Evolutionary conservation across 2,888 invertebrate species (phyloP).

Genomic region (Hartigia nigra): DNA sequence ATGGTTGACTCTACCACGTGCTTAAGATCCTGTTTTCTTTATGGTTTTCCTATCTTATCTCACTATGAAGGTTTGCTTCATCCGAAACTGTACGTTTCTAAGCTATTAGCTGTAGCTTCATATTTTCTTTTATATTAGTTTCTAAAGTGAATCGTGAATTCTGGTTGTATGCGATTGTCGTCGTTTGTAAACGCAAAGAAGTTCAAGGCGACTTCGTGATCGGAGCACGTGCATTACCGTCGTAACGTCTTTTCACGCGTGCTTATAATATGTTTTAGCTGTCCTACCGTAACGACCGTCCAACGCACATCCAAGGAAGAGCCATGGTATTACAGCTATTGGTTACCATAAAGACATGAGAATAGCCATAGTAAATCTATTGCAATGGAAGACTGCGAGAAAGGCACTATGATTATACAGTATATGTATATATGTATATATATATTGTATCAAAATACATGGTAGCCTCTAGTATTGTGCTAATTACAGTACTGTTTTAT

Average conservation of each 20-base stretch:
- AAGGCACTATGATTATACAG: neutral
- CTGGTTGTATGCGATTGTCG: neutral
- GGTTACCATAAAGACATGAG: neutral
- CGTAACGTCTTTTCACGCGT: constrained; percentile 7
- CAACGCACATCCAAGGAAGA: constrained; percentile 4
- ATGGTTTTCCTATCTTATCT: neutral
- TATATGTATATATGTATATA: neutral
- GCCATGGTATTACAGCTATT: neutral
- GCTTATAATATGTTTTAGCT: neutral
- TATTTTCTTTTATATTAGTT: neutral
- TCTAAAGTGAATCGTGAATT: neutral
- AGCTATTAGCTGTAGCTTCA: neutral
- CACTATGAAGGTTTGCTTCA: neutral
- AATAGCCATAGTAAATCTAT: neutral
- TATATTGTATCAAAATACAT: neutral
- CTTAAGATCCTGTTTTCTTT: neutral
- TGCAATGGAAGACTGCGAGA: neutral
- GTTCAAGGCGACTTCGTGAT: constrained; percentile 57
- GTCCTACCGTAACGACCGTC: constrained; percentile 10
- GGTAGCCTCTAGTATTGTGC: constrained; percentile 25
- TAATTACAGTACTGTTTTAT: constrained; percentile 58
- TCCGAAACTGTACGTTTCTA: neutral
- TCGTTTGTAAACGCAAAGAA: constrained; percentile 18
- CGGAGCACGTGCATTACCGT: constrained; percentile 48
- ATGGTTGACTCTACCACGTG: neutral